phyloP scores from a whole-genome alignment of 2,797 vertebrate species.

The Micropoecilia bifurca region DNA sequence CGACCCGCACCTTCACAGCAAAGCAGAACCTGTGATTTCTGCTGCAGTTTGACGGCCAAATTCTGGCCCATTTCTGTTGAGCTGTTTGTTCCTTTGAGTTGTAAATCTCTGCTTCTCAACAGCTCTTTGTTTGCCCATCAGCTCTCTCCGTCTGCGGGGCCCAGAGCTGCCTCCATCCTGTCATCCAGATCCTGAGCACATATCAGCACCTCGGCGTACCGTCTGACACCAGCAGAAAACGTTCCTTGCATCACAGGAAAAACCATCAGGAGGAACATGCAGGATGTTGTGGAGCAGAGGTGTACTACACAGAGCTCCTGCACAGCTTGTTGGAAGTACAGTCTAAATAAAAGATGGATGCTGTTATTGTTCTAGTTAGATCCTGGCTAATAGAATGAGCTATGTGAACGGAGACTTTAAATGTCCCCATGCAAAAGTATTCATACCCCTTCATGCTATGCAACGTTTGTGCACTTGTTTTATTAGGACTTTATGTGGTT shows the following conservation, averaged over 20 bases:
- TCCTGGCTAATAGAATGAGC: not conserved
- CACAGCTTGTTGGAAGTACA: not conserved
- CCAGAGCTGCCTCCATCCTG: conserved; percentile 40
- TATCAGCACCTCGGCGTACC: conserved; percentile 48
- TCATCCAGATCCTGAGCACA: conserved; percentile 46
- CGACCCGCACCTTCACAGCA: conserved; percentile 32
- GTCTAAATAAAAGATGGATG: not conserved
- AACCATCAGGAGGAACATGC: conserved; percentile 30
- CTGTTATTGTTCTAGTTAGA: not conserved
- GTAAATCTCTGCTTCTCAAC: conserved; percentile 50
- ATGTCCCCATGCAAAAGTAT: not conserved
- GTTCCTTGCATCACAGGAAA: conserved; percentile 18
- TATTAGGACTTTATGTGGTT: not conserved
- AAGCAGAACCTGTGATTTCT: conserved; percentile 33
- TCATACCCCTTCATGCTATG: not conserved
- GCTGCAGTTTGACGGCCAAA: conserved; percentile 27
- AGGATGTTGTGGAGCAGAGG: conserved; percentile 28
- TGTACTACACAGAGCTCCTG: conserved; percentile 11
- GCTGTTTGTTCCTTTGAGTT: conserved; percentile 39
- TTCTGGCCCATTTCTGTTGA: conserved; percentile 39
- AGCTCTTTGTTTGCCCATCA: conserved; percentile 52
- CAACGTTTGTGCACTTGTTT: not conserved
- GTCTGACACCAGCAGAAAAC: conserved; percentile 54
- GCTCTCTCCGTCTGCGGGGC: conserved; percentile 38
- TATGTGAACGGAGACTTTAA: not conserved